Percentiles rank a stretch among this genome's conserved stretches.
Evolutionary conservation across 2,888 invertebrate genomes (phyloP).

Genomic region (Aporophyla lueneburgensis): DNA sequence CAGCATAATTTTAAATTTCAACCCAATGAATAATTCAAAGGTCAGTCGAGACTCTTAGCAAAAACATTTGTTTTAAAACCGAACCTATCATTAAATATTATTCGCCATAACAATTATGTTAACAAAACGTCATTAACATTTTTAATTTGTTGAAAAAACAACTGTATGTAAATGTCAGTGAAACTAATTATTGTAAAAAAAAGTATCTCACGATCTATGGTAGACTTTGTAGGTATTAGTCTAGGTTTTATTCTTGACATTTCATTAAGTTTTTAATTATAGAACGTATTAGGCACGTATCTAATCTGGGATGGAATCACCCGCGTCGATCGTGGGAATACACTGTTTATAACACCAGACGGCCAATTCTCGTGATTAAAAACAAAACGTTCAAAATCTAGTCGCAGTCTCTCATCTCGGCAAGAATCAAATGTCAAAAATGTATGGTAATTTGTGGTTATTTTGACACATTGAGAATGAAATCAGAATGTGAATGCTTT

Average conservation of each 20-base stretch:
- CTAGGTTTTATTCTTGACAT: conserved; percentile 37
- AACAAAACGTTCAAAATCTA: too few relatives aligned
- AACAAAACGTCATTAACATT: conserved; percentile 63
- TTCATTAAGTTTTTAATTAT: conserved; percentile 34
- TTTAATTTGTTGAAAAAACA: conserved; percentile 35
- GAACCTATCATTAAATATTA: conserved; percentile 74
- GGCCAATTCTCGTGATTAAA: too few relatives aligned
- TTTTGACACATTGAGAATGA: too few relatives aligned
- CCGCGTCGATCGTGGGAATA: conserved; percentile 22
- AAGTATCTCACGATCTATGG: conserved; percentile 47
- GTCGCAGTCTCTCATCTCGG: too few relatives aligned
- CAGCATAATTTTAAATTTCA: conserved; percentile 11
- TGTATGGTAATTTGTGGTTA: too few relatives aligned
- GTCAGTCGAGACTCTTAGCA: conserved; percentile 67
- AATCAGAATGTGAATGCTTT: too few relatives aligned
- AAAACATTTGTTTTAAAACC: conserved; percentile 68
- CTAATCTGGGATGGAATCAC: conserved; percentile 17
- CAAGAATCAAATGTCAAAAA: too few relatives aligned
- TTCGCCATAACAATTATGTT: conserved; percentile 71
- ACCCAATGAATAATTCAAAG: conserved; percentile 74
- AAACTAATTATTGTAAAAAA: conserved; percentile 33
- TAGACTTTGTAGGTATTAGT: conserved; percentile 3
- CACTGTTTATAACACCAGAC: not conserved
- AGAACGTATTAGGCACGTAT: not conserved
- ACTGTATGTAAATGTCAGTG: conserved; percentile 57